A percentile compares a stretch with the other conserved stretches of the same genome.
These are phyloP conservation scores for Cranoglanis bouderius DNA, from an alignment of 2,113 vertebrate genomes.

Conservation along the genomic window DNA sequence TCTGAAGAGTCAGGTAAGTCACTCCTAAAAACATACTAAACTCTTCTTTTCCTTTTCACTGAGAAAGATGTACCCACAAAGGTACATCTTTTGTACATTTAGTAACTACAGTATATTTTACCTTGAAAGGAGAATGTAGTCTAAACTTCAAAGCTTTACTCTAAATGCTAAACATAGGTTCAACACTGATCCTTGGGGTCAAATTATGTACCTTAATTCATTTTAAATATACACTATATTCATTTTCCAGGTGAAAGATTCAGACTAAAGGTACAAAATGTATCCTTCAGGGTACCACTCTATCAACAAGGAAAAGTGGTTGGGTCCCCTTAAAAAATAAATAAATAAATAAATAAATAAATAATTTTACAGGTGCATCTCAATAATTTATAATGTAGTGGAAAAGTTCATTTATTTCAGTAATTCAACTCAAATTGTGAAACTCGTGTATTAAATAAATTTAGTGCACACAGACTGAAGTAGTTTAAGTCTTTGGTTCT, in stretches of 20 bases:
- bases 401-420: no score
- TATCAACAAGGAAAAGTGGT: not conserved
- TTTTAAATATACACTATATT: not conserved
- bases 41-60: not conserved
- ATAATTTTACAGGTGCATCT: no score
- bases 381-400: no score
- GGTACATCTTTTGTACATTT: not conserved
- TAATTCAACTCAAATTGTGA: no score
- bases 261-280: not conserved
- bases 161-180: not conserved
- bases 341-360: no score
- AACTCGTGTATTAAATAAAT: no score
- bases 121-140: not conserved
- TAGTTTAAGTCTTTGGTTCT: no score
- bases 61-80: not conserved
- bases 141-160: not conserved
- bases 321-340: not conserved
- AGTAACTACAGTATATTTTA: not conserved
- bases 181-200: not conserved
- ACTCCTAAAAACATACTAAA: not conserved
- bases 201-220: not conserved
- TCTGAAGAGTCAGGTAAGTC: slow-evolving; percentile 18
- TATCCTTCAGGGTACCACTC: not conserved
- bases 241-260: not conserved
- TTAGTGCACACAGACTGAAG: no score